phyloP scores from a whole-genome alignment of 1,140 invertebrate genomes.

The Scaptodrosophila lebanonensis region DNA sequence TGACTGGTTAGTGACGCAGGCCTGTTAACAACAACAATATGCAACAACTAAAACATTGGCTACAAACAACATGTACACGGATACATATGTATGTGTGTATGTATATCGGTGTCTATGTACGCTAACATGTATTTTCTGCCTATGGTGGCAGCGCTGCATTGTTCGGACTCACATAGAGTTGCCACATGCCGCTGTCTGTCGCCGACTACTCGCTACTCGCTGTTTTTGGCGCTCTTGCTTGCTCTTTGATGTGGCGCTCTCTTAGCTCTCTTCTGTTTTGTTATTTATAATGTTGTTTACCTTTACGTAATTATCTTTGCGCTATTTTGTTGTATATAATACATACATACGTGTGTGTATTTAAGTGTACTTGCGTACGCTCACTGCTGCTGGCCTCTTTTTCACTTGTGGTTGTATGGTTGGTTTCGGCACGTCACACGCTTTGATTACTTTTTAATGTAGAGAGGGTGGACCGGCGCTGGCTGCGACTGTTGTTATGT shows the following conservation, averaged over 20 bases:
- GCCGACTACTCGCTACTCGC: constrained; percentile 22
- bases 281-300: constrained; percentile 68
- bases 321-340: constrained; percentile 36
- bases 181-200: constrained; percentile 13
- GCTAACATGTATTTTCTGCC: too few species aligned
- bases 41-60: too few species aligned
- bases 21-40: too few species aligned
- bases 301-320: constrained; percentile 72
- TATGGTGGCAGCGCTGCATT: too few species aligned
- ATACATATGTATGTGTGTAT: too few species aligned
- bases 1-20: too few species aligned
- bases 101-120: too few species aligned
- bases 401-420: background rate
- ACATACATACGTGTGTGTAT: background rate
- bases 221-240: constrained; percentile 7
- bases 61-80: too few species aligned
- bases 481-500: constrained; percentile 10
- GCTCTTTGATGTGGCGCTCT: constrained; percentile 14
- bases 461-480: constrained; percentile 28
- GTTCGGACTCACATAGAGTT: too few species aligned
- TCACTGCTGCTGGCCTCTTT: constrained; percentile 3
- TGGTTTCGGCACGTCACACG: too few species aligned
- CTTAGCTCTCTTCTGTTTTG: constrained; percentile 34
- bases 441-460: constrained; percentile 6
- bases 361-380: background rate